phyloP scores from a whole-genome alignment of 2,888 invertebrate genomes.

The Thumatha senex region DNA sequence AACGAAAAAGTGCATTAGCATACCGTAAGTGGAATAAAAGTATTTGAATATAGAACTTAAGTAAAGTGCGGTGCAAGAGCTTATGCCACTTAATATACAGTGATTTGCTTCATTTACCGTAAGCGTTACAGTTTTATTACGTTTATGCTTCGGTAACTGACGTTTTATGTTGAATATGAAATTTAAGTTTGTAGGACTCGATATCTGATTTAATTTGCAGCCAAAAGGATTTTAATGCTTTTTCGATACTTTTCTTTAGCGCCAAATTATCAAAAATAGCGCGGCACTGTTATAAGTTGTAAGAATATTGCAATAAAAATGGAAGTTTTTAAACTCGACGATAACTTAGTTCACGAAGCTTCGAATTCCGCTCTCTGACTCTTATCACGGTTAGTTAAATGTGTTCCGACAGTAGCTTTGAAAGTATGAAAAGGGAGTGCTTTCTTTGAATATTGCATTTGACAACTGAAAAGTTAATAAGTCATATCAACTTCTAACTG shows the following conservation, averaged over 20 bases:
- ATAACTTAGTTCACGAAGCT: slow-evolving; percentile 62
- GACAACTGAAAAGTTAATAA: slow-evolving; percentile 47
- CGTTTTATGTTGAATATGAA: slow-evolving; percentile 44
- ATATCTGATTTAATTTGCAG: slow-evolving; percentile 49
- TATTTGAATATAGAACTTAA: slow-evolving; percentile 79
- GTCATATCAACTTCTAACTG: slow-evolving; percentile 47
- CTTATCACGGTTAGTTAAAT: slow-evolving; percentile 76
- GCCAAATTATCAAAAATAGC: no score
- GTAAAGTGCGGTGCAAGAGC: slow-evolving; percentile 73
- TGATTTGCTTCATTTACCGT: slow-evolving; percentile 71
- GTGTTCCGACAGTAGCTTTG: slow-evolving; percentile 54
- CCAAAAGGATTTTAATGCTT: slow-evolving; percentile 49
- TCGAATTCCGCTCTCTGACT: slow-evolving; percentile 61
- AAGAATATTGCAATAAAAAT: slow-evolving; percentile 22
- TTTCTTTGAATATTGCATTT: slow-evolving; percentile 70
- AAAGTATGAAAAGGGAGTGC: slow-evolving; percentile 61
- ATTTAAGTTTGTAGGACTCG: slow-evolving; percentile 45
- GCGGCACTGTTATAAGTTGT: no score
- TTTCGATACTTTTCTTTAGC: slow-evolving; percentile 19
- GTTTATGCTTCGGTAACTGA: slow-evolving; percentile 47
- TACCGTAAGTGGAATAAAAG: slow-evolving; percentile 75
- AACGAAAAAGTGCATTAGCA: slow-evolving; percentile 79
- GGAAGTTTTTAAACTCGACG: slow-evolving; percentile 51
- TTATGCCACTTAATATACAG: slow-evolving; percentile 70
- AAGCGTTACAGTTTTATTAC: slow-evolving; percentile 65